Evolutionary conservation across 2,113 vertebrate genomes (phyloP).

Genomic region (Hemiprocne comata): DNA sequence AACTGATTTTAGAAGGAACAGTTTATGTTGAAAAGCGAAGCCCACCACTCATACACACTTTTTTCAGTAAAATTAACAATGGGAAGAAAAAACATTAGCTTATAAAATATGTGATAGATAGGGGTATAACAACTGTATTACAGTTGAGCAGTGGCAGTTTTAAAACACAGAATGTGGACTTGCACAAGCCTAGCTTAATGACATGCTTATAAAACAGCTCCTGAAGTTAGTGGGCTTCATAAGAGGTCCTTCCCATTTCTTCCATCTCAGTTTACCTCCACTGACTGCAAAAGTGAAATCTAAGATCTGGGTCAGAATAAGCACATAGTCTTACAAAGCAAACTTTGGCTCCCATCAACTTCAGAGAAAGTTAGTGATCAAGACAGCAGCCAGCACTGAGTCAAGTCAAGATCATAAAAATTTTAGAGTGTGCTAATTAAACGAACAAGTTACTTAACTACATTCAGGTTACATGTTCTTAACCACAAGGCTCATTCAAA

Average conservation of each 20-base stretch:
- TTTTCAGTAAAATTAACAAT: constrained; percentile 21
- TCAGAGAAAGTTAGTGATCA: not conserved
- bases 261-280: not conserved
- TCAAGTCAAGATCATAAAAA: not conserved
- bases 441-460: not conserved
- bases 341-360: not conserved
- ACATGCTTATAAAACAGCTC: not conserved
- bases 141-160: not conserved
- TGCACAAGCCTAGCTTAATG: not conserved
- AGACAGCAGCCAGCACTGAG: not conserved
- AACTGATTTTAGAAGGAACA: constrained; percentile 47
- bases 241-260: not conserved
- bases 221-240: not conserved
- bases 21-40: constrained; percentile 58
- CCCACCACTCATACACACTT: not conserved
- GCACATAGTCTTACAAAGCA: not conserved
- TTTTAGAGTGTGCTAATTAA: not conserved
- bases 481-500: not conserved
- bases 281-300: not conserved
- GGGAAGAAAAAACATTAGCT: not conserved
- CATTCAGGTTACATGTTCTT: not conserved
- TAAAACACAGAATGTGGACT: not conserved
- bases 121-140: not conserved
- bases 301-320: not conserved
- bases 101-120: not conserved